Percentiles rank a stretch among this genome's conserved stretches.
These are phyloP conservation scores for Ardeotis arabs DNA, from an alignment of 2,113 vertebrate species.

Conservation along the genomic window DNA sequence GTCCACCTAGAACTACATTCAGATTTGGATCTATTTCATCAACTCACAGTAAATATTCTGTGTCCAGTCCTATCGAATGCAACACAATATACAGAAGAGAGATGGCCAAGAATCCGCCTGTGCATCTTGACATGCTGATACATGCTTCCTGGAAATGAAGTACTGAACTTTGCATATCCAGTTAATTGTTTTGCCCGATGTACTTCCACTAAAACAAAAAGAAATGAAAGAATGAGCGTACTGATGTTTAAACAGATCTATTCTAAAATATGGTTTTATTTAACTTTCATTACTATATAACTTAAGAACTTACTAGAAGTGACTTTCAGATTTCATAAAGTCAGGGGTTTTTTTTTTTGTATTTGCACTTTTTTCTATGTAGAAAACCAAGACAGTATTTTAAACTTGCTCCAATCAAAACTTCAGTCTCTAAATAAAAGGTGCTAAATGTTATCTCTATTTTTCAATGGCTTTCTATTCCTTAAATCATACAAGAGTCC, in stretches of 20 bases:
- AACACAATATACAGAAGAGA: slow-evolving; percentile 98
- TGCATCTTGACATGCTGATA: slow-evolving; percentile 96
- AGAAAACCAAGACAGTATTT: not conserved
- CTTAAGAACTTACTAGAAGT: not conserved
- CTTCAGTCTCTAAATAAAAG: not conserved
- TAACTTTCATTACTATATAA: not conserved
- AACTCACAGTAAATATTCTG: slow-evolving; percentile 97
- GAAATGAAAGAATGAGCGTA: not conserved
- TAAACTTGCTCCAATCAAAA: not conserved
- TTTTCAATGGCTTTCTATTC: not conserved
- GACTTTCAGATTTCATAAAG: not conserved
- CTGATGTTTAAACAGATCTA: not conserved
- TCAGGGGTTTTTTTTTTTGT: too few relatives aligned
- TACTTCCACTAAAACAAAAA: slow-evolving; percentile 86
- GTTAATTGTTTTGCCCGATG: slow-evolving; percentile 89
- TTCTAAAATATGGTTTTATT: not conserved
- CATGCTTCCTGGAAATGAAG: slow-evolving; percentile 88
- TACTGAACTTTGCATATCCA: slow-evolving; percentile 85
- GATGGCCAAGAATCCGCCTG: slow-evolving; percentile 94
- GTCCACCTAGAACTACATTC: not conserved
- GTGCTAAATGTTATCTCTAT: not conserved
- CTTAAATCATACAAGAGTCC: not conserved
- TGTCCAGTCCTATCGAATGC: slow-evolving; percentile 96
- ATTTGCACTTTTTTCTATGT: not conserved
- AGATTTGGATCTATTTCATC: not conserved